Evolutionary conservation across 1,140 invertebrate genomes (phyloP), one percentile per base, ranked within the genome.

Genomic region (Bicyclus anynana): DNA sequence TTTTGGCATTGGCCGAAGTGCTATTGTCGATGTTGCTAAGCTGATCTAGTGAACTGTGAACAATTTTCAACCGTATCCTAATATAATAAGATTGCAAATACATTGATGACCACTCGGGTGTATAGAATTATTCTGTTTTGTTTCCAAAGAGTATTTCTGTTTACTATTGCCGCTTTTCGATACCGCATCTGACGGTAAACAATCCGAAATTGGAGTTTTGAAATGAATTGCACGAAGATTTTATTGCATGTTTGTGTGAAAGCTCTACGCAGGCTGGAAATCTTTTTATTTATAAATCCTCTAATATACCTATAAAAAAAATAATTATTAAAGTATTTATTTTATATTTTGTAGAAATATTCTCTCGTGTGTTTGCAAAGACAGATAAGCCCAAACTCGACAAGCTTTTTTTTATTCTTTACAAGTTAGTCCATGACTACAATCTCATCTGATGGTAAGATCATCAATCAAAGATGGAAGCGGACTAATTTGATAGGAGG

Each of bases 101-200:
- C 48, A 42, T 17, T 26, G 16, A 29, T 20, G 38, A 52, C 18
- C 14, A 18, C n/a, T 14, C 29, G 12, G 12, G 48, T 54, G 35
- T 21, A 47, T 38, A 60, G 59, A 62, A 69, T 62, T 62, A 62
- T 59, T 59, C 53, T 59, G 62, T 59, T 69, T 64, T 63, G 61
- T 63, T 63, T 48, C 27, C 55, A 53, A 62, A 66, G 59, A 64
- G 58, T 55, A 65, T 69, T 69, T 65, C 64, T 67, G 61, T 67
- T 67, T 67, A 59, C 53, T 42, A 54, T 53, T 57, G 54, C 53
- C 53, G 53, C 57, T 63, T 67, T 67, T 67, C 65, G 62, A 67
- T 67, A 64, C 58, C 61, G 53, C 59, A 67, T 67, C 65, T 63
- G 59, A 64, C 47, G 62, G 65, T 67, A 64, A 67, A 67, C 65